A percentile compares a stretch with the other conserved stretches of the same genome.
phyloP scores from a whole-genome alignment of 1,140 invertebrate species.

The Bactericera cockerelli region DNA sequence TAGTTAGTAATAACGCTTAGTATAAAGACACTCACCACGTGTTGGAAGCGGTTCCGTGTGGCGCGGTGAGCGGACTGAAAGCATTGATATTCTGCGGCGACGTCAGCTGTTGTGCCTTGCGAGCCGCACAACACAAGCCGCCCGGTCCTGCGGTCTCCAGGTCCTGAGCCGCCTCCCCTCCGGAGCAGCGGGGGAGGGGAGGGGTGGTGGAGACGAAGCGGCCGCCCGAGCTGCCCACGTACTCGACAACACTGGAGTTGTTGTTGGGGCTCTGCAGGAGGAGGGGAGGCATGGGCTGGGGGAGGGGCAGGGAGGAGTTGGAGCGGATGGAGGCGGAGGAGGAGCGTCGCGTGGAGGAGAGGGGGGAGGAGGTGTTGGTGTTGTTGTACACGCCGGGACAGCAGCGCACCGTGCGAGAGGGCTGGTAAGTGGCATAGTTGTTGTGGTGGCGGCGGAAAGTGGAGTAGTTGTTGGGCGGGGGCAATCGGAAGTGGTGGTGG shows the following conservation, averaged over 20 bases:
- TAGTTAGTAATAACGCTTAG: no score
- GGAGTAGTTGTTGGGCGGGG: conserved; percentile 26
- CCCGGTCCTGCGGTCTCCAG: no score
- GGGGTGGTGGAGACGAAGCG: conserved; percentile 8
- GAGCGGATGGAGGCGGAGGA: not conserved
- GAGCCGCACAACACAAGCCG: no score
- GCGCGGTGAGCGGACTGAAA: no score
- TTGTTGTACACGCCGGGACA: not conserved
- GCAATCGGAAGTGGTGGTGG: conserved; percentile 40
- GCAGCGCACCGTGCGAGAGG: not conserved
- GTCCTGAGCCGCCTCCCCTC: no score
- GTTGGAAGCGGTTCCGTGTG: no score
- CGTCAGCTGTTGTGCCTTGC: no score
- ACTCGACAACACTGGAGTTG: conserved; percentile 11
- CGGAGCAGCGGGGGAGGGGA: no score
- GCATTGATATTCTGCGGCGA: no score
- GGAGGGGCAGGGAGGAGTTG: not conserved
- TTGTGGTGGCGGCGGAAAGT: not conserved
- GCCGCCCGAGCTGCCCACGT: conserved; percentile 14
- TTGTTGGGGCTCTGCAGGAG: not conserved
- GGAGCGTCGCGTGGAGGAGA: not conserved
- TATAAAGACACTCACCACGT: no score
- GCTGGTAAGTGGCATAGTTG: not conserved
- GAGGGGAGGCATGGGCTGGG: no score
- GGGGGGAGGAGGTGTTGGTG: not conserved